Evolutionary conservation across 2,113 vertebrate species (phyloP).

Genomic region (Crocuta crocuta): DNA sequence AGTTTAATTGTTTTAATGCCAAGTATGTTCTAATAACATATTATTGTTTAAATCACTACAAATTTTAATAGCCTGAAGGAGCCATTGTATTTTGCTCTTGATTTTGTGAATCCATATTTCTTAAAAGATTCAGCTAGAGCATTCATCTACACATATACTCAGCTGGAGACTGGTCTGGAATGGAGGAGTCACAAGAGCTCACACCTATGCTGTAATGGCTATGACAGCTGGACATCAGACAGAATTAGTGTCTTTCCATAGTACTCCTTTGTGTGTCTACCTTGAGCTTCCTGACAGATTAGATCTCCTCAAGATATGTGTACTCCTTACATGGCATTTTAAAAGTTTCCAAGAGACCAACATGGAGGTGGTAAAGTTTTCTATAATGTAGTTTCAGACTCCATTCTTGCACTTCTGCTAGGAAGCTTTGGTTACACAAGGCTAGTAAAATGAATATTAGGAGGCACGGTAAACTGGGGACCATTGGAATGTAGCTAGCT

Average conservation of each 20-base stretch:
- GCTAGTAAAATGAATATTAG: background rate
- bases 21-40: background rate
- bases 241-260: background rate
- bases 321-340: background rate
- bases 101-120: background rate
- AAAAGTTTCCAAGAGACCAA: background rate
- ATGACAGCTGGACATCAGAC: background rate
- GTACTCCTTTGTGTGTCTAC: background rate
- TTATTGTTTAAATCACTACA: background rate
- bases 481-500: background rate
- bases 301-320: background rate
- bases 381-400: background rate
- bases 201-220: background rate
- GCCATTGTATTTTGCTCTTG: background rate
- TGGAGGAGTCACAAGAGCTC: background rate
- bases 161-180: background rate
- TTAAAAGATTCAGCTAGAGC: background rate
- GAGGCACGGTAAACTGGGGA: background rate
- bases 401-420: background rate
- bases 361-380: background rate
- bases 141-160: background rate
- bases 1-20: background rate
- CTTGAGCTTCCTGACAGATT: background rate
- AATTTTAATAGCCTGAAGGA: background rate
- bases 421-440: background rate